A percentile compares a stretch with the other conserved stretches of the same genome.
Conservation (phyloP, 2,888 invertebrate species). For the Lucinisca nassula region DNA sequence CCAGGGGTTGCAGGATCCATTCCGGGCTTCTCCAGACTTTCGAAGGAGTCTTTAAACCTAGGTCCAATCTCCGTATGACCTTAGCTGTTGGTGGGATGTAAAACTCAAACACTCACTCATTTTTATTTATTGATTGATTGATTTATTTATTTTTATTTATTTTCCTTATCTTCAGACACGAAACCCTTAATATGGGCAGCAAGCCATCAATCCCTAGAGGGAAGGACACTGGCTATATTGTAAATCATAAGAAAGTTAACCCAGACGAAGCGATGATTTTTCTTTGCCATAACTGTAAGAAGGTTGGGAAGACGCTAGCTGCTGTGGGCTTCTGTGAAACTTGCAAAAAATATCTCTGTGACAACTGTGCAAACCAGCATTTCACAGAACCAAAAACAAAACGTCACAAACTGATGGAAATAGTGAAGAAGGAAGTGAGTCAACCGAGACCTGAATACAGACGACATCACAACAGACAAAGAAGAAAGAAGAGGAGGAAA, state of each 20-base stretch:
- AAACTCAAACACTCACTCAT: too few species aligned
- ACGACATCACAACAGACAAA: neutral
- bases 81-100: too few species aligned
- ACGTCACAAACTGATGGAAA: slow-evolving; percentile 4
- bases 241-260: neutral
- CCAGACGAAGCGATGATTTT: neutral
- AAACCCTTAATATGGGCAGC: neutral
- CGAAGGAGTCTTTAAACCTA: too few species aligned
- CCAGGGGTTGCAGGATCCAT: too few species aligned
- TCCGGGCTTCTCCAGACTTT: too few species aligned
- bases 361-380: neutral
- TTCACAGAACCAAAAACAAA: neutral
- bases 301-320: neutral
- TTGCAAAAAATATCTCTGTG: neutral
- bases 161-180: too few species aligned
- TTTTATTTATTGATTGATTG: too few species aligned
- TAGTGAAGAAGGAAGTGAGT: neutral
- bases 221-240: neutral
- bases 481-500: neutral
- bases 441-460: neutral
- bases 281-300: neutral
- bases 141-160: too few species aligned
- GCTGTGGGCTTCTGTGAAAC: neutral
- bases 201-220: neutral
- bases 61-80: too few species aligned